Base-by-base conservation (phyloP, 2,888 invertebrate genomes). In the Tetheella fluctuosa region DNA sequence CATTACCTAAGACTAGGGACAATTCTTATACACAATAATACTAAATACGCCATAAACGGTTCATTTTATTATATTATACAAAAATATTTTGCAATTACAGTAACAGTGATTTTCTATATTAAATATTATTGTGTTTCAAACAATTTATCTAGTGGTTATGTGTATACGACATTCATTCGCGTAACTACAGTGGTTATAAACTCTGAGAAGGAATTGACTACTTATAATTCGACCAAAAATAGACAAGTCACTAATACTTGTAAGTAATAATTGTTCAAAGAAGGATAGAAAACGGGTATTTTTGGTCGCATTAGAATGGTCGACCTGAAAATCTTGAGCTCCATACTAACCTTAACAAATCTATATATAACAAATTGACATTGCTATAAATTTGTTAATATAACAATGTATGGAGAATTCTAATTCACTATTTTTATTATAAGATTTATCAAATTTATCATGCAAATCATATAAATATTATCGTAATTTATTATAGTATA, bases 1-100 rank as follows among this genome's bases (percentile, higher is more conserved):
- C 80, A 81, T 84, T 87, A 87, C 75, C 88, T 90, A 89, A 83
- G 89, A 90, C 90, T 90, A 90, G 90, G 87, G 86, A 76, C 84
- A 81, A n/a, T 79, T 78, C 76, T 82, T 85, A 86, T 74, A 79
- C 77, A 80, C 78, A 80, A 82, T 85, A 88, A 87, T 88, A 89
- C 86, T 85, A 48, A 20, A 48, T n/a, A 71, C 73, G 71, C 73
- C 68, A 69, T 79, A 71, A 64, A 70, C 74, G 73, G 71, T 65
- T 66, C 64, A 64, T 20, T 54, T 63, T 67, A 73, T 62, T 73
- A 74, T 76, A 77, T 74, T 70, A 79, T 84, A 85, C 76, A 86
- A 86, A 86, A 85, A 86, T 84, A 83, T 84, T 68, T 76, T 70
- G 79, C 74, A 79, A 80, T 74, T 74, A 75, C 73, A 74, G 65